Evolutionary conservation across 2,888 invertebrate genomes (phyloP), one percentile per base, ranked within the genome.

Genomic region (Scaptodrosophila latifasciaeformis): DNA sequence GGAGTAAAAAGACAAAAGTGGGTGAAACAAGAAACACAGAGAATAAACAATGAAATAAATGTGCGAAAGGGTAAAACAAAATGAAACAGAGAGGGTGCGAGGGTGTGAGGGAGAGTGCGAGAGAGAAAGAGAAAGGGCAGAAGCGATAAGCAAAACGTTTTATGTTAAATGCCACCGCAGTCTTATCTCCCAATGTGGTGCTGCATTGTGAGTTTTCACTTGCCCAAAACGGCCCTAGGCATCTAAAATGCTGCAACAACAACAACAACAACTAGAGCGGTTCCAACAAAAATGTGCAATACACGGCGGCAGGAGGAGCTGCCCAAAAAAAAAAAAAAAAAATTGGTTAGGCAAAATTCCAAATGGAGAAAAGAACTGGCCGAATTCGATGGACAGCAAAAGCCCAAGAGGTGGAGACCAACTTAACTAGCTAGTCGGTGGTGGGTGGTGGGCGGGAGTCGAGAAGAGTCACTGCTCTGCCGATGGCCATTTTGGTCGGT

Each of bases 91-190:
- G 49, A 10, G n/a, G 21, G 24, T 13, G 24, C 7, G 47, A 2
- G n/a, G 18, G 24, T 2, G 37, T 1, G 27, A n/a, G 18, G 29
- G 47, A 47, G 37, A 17, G 27, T 10, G 34, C 6, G 13, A 4
- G 34, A 34, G 37, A 37, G 37, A 37, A 6, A 37, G 15, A 37
- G 13, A n/a, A 49, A 15, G 27, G 10, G 17, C 4, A 31, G 12
- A 31, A 49, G 49, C 46, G 62, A 62, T 62, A 63, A 63, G 54
- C 51, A 62, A 63, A 63, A 62, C 58, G 50, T 51, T 62, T 62
- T 65, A 58, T 63, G 53, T 61, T 62, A 62, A 70, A 67, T 70
- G 44, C 70, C 66, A 71, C 77, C 74, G 45, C 42, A 24, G 24
- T 24, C 54, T 59, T 62, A 63, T 62, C 63, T 46, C 18, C 4